A percentile compares a stretch with the other conserved stretches of the same genome.
Evolutionary conservation across 2,113 vertebrate species (phyloP).

Genomic region (Leptosomus discolor): DNA sequence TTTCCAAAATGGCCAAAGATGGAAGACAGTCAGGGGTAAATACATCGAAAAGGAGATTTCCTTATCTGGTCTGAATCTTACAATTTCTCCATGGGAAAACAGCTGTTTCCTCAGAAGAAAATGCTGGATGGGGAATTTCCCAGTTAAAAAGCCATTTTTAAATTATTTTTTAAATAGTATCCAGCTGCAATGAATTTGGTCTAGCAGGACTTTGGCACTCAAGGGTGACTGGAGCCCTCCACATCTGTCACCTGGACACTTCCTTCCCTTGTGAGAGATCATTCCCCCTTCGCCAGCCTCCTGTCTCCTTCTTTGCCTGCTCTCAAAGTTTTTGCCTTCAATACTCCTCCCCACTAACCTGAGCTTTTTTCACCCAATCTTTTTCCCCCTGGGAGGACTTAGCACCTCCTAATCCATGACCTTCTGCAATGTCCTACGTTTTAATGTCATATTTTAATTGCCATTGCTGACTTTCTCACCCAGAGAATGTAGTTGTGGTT

Average conservation of each 20-base stretch:
- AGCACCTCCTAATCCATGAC: background rate
- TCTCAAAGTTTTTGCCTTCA: background rate
- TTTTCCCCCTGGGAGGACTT: background rate
- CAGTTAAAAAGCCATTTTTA: background rate
- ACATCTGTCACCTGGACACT: background rate
- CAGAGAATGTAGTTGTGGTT: background rate
- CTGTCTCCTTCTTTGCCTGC: background rate
- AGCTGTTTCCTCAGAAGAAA: background rate
- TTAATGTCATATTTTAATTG: background rate
- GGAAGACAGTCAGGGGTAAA: background rate
- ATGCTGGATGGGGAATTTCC: background rate
- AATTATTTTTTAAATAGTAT: background rate
- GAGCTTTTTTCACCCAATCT: background rate
- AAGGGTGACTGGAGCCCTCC: background rate
- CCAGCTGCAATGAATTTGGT: background rate
- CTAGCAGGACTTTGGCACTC: background rate
- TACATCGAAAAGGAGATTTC: background rate
- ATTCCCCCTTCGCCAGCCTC: background rate
- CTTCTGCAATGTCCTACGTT: background rate
- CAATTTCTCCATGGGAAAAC: background rate
- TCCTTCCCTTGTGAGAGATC: background rate
- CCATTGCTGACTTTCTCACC: background rate
- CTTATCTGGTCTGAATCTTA: background rate
- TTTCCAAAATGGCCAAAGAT: background rate
- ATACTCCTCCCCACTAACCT: background rate